A percentile compares a stretch with the other conserved stretches of the same genome.
Conservation (phyloP, 2,888 invertebrate species). For the Brachyptera risi region DNA sequence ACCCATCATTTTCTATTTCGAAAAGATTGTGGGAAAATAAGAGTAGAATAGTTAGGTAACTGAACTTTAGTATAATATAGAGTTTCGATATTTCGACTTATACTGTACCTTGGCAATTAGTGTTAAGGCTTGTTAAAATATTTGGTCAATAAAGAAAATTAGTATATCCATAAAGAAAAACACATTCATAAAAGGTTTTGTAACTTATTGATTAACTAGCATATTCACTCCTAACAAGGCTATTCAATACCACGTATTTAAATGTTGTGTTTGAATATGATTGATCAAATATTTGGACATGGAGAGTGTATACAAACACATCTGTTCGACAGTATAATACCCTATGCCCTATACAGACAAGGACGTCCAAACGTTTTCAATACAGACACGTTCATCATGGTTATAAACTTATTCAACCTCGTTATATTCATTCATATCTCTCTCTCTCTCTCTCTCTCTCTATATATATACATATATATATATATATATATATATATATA, state of each 20-base stretch:
- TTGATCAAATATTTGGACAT: neutral
- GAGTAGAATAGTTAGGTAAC: too few relatives aligned
- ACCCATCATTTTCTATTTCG: too few relatives aligned
- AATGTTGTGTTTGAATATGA: neutral
- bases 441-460: too few relatives aligned
- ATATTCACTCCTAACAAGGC: constrained; percentile 1
- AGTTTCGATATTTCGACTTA: too few relatives aligned
- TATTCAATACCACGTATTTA: neutral
- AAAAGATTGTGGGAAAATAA: too few relatives aligned
- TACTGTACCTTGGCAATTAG: too few relatives aligned
- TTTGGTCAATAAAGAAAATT: neutral
- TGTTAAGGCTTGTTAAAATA: neutral
- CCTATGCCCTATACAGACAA: neutral
- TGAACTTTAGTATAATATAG: too few relatives aligned
- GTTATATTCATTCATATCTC: too few relatives aligned
- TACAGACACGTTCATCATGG: too few relatives aligned
- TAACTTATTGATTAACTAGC: neutral
- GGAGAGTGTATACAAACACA: neutral
- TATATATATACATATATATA: too few relatives aligned
- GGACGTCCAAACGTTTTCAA: neutral
- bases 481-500: too few relatives aligned
- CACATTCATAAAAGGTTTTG: neutral
- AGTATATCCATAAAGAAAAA: neutral
- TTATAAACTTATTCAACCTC: too few relatives aligned
- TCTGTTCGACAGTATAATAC: neutral